Conservation (phyloP, 2,888 invertebrate species). For the Tenthredo amoena region DNA sequence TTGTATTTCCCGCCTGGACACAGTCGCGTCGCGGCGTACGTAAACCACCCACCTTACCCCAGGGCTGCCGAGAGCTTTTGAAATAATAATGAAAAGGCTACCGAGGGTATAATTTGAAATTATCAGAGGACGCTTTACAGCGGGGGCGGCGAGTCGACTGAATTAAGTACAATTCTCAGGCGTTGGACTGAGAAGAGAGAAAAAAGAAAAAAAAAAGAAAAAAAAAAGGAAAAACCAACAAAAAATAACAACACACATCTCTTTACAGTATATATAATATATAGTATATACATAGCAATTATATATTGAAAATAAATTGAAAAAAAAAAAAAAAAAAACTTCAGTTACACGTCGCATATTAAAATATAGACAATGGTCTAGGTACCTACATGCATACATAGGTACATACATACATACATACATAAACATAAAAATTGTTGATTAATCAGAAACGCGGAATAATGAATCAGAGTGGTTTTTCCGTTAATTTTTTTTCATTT, state of each 20-base stretch:
- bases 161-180: constrained; percentile 29
- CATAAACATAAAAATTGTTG: too few relatives aligned
- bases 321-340: too few relatives aligned
- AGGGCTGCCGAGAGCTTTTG: constrained; percentile 12
- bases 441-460: too few relatives aligned
- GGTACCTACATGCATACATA: too few relatives aligned
- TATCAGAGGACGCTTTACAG: constrained; percentile 38
- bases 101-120: constrained; percentile 45
- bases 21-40: neutral
- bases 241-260: neutral
- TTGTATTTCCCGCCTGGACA: neutral
- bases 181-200: neutral
- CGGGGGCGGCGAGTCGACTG: constrained; percentile 29
- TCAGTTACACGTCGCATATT: too few relatives aligned
- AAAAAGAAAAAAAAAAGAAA: neutral
- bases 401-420: too few relatives aligned
- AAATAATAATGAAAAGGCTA: constrained; percentile 48
- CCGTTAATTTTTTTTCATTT: too few relatives aligned
- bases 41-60: neutral
- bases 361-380: too few relatives aligned
- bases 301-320: neutral
- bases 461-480: too few relatives aligned
- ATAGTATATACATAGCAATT: too few relatives aligned
- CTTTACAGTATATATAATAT: neutral
- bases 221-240: neutral